Base-by-base conservation (phyloP, 2,797 vertebrate species). In the Molothrus aeneus region DNA sequence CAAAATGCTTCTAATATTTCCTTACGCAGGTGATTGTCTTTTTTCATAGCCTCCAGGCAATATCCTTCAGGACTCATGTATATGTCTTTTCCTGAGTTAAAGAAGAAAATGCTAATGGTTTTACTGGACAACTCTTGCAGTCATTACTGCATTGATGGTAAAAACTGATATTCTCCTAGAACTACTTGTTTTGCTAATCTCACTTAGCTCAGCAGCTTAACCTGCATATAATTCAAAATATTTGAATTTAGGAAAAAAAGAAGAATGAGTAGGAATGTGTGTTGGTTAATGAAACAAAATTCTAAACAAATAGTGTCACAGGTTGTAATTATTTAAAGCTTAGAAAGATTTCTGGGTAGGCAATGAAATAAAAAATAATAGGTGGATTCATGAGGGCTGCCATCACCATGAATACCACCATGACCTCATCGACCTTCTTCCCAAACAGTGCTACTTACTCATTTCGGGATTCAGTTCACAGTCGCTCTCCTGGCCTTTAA, bases 381-480 rank as follows among this genome's bases (percentile, higher is more conserved):
- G 53, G 29, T 53, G 73, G 92, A 96, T 93, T 96, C 85, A 50
- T 93, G 87, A 96, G 82, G 36, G 36, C 48, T 93, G 80, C 82
- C 48, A 84, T 93, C 85, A 93, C 85, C 88, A 93, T 93, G 90
- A 95, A 94, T 50, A 92, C 59, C 57, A 48, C 45, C 48, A 91
- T 5, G 92, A 96, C 87, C 87, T 84, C 82, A 94, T 92, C 50
- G 89, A 93, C 95, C 92, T 96, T 81, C 86, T 94, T 70, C 91
- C 92, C 87, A 95, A 95, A 93, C 77, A 92, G 70, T 88, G 70
- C 73, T 94, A 88, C 87, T 91, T 92, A 88, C 71, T 96, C 73
- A 90, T 85, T 93, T 92, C 3, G 3, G 88, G 88, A 95, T 95
- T 95, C 94, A 90, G 92, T 95, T 95, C 95, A 93, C 91, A 94